phyloP scores from a whole-genome alignment of 2,888 invertebrate genomes.

The Rhagonycha lutea region DNA sequence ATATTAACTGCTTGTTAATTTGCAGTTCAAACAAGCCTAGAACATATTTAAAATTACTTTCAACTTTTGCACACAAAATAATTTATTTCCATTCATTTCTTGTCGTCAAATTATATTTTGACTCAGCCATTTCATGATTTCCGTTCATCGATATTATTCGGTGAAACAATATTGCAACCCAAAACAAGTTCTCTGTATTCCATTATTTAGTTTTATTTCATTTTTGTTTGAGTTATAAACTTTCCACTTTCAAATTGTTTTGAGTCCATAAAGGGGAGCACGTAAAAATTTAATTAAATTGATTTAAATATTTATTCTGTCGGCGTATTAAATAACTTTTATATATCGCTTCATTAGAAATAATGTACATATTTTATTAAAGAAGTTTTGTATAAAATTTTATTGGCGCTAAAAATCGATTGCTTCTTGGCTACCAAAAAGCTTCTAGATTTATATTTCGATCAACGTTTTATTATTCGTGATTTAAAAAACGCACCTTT shows the following conservation, averaged over 20 bases:
- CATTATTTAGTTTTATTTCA: background rate
- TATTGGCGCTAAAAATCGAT: background rate
- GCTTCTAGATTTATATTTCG: background rate
- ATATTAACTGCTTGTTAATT: conserved; percentile 1
- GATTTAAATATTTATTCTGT: background rate
- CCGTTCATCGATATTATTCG: background rate
- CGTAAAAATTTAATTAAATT: background rate
- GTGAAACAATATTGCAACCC: background rate
- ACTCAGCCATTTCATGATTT: background rate
- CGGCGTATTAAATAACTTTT: background rate
- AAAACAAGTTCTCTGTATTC: background rate
- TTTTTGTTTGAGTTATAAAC: background rate
- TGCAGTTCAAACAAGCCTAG: background rate
- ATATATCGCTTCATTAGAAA: background rate
- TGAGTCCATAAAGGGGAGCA: background rate
- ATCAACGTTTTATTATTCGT: background rate
- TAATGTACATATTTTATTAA: background rate
- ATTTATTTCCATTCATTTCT: background rate
- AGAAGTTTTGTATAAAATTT: background rate
- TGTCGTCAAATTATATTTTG: background rate
- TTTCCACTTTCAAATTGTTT: background rate
- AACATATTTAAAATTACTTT: background rate
- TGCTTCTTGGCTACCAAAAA: background rate
- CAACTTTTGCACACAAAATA: background rate
- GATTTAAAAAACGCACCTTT: background rate